Evolutionary conservation across 2,113 vertebrate genomes (phyloP), one percentile per base, ranked within the genome.

Genomic region (Sphaerodactylus townsendi): DNA sequence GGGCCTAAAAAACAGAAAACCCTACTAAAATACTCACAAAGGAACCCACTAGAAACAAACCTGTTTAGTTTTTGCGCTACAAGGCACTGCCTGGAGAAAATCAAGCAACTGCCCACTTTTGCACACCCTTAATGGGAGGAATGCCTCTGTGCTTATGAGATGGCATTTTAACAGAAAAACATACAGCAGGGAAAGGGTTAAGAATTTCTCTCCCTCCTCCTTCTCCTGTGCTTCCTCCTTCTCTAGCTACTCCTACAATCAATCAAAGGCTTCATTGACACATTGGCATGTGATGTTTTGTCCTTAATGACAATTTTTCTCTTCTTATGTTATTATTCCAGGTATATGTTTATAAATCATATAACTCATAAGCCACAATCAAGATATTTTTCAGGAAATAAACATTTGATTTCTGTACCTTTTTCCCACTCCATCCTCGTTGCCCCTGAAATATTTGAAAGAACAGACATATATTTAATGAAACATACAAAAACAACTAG

Each of bases 391-490:
- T 4, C 28, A 56, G 33, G 56, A 5, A 70, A n/a, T 25, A 28
- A 77, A 83, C 19, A 17, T 78, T 62, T 78, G 23, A 21, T 56
- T 71, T 70, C 74, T 70, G 65, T 77, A 84, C 83, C 83, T 46
- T 33, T 62, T 62, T 23, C 48, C 83, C 66, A 0, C 3, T 10
- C 15, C 25, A 7, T 46, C 83, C 83, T 78, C 11, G 66, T 46
- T 35, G 48, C 53, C 83, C 83, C 83, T 84, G 75, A 71, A 78
- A 84, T 44, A 84, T 62, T 76, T 70, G 9, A 84, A 71, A 70
- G 21, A 19, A 69, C 33, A 84, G 35, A 7, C 25, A 62, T 62
- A 33, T 35, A 78, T 78, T 84, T 21, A 78, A 59, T 71, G 33
- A 35, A 2, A 4, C 35, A 21, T 9, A 68, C 15, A 23, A 72